Percentiles rank a stretch among this genome's conserved stretches.
Conservation (phyloP, 2,888 invertebrate genomes). For the Neoascia interrupta region DNA sequence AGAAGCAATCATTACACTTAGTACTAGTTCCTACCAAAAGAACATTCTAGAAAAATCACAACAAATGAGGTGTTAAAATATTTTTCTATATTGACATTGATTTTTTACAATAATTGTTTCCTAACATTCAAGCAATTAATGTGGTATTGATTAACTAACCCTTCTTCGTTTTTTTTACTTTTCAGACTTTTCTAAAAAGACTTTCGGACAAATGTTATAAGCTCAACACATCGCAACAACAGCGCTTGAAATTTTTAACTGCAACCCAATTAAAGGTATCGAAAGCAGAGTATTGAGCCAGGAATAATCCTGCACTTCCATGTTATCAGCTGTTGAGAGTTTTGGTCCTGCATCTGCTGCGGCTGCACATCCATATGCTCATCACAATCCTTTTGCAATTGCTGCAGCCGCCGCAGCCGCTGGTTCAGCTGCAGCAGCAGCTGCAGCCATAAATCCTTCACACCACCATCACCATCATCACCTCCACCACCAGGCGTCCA, state of each 20-base stretch:
- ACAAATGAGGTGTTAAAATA: no score
- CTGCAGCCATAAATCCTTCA: conserved; percentile 70
- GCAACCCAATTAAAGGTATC: no score
- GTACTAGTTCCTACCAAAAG: no score
- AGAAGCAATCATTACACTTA: no score
- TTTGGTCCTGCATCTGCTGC: conserved; percentile 73
- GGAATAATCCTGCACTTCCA: conserved; percentile 69
- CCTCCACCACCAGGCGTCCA: conserved; percentile 53
- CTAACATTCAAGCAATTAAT: not conserved
- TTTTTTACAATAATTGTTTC: no score
- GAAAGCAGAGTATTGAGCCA: conserved; percentile 13
- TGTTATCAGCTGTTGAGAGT: conserved; percentile 75
- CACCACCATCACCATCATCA: conserved; percentile 54
- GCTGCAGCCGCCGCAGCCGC: conserved; percentile 73
- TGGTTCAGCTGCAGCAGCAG: conserved; percentile 72
- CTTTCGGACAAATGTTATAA: no score
- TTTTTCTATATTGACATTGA: no score
- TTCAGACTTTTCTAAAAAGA: conserved; percentile 15
- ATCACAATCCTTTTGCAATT: conserved; percentile 73
- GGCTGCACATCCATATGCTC: conserved; percentile 71
- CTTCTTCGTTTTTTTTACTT: not conserved
- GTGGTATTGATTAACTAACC: no score
- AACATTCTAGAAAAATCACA: no score
- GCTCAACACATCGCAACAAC: no score
- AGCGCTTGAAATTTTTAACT: no score